Evolutionary conservation across 2,888 invertebrate genomes (phyloP), one percentile per base, ranked within the genome.

Genomic region (Odontothrips loti): DNA sequence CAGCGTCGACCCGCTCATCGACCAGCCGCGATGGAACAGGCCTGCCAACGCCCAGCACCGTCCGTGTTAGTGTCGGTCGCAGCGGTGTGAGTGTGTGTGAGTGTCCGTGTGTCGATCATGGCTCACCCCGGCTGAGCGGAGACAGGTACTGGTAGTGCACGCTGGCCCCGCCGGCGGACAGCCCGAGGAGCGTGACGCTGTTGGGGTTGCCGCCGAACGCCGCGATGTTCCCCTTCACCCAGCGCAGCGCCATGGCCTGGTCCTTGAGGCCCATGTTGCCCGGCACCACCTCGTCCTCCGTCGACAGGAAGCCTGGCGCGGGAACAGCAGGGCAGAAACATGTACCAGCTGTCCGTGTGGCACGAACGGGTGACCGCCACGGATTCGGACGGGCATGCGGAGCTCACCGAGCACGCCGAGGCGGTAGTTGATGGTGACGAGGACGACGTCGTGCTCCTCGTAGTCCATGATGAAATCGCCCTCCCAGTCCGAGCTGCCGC

Each of bases 201-300:
- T 91, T 89, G 0, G 93, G 91, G 87, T 94, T 91, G 0, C 94
- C 94, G 1, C 93, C 93, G 84, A 95, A 94, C 85, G 89, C 88
- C 84, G 90, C 87, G 82, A 94, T 92, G 86, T 94, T 93, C 79
- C 90, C 87, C 82, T 91, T 90, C 0, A 93, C 87, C 93, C 94
- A 95, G 84, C 90, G 89, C 78, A 95, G 86, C 0, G 93, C 94
- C 83, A 92, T 88, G 43, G 89, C 88, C 87, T 94, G 94, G 88
- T 94, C 94, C 85, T 93, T 94, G 48, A 94, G 85, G 0, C 94
- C 94, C 84, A 90, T 91, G 86, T 94, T 94, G 8, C 93, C 93
- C 0, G 94, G 91, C 0, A 93, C 88, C 0, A 89, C 85, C 0
- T 90, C 89, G 84, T 94, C 93, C 58, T 92, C 93, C 0, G 94